phyloP scores from a whole-genome alignment of 2,888 invertebrate species.

The Euplexia lucipara region DNA sequence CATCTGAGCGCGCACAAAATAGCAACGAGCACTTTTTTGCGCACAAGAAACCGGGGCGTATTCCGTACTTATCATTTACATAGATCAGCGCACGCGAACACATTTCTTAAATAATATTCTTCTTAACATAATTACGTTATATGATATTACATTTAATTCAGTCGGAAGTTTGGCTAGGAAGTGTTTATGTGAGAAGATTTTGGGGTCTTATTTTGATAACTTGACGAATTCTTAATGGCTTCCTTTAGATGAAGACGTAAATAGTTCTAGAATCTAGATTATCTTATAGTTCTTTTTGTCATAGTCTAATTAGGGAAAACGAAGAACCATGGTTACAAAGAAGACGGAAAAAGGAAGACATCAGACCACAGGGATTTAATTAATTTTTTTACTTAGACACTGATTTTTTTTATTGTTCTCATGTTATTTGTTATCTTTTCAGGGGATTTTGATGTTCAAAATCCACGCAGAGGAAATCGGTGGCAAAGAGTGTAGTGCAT shows the following conservation, averaged over 20 bases:
- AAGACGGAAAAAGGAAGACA: too few relatives aligned
- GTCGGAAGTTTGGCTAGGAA: conserved; percentile 50
- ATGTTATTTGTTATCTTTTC: too few relatives aligned
- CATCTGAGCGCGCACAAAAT: conserved; percentile 64
- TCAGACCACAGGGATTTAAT: too few relatives aligned
- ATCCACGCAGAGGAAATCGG: too few relatives aligned
- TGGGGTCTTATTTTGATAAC: not conserved
- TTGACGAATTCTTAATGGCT: conserved; percentile 25
- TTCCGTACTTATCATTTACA: conserved; percentile 65
- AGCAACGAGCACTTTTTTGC: conserved; percentile 69
- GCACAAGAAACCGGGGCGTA: conserved; percentile 66
- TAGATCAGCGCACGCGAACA: conserved; percentile 68
- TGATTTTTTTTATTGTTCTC: too few relatives aligned
- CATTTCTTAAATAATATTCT: conserved; percentile 56
- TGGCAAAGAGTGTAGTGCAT: too few relatives aligned
- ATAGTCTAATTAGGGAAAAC: not conserved
- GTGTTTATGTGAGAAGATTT: conserved; percentile 44
- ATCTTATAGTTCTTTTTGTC: too few relatives aligned
- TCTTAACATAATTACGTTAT: conserved; percentile 44
- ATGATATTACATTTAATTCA: conserved; percentile 43
- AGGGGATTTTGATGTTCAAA: too few relatives aligned
- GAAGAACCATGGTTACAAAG: too few relatives aligned
- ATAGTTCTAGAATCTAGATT: not conserved
- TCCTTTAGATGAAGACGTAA: conserved; percentile 16
- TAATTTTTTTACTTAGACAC: too few relatives aligned